Evolutionary conservation across 2,888 invertebrate species (phyloP), one percentile per base, ranked within the genome.

Genomic region (Folsomia manolachei): DNA sequence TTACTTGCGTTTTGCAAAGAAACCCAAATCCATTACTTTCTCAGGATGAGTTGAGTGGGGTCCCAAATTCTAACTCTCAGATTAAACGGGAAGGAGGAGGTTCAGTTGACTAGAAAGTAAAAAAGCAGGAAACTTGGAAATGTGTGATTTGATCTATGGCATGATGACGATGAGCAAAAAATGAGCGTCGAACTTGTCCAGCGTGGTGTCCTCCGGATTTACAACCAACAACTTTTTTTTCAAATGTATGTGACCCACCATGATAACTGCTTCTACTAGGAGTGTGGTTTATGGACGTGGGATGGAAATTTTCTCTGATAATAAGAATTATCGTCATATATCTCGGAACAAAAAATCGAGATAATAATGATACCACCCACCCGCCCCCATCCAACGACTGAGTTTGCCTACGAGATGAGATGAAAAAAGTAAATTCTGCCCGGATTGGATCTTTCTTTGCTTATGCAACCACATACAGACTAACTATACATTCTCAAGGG

Each of bases 81-180:
- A n/a, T 56, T 56, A 56, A 56, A 56, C 19, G 19, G 21, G 21
- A 21, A n/a, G 56, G 56, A 56, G 56, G 21, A 21, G 21, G 18
- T 56, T 56, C 21, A 21, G 56, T 56, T 56, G 39, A 39, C 21
- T 56, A 19, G 56, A 56, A 21, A 56, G 56, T n/a, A n/a, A n/a
- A n/a, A n/a, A n/a, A 18, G n/a, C 56, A 56, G 11, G 56, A 56
- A 56, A 56, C 11, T 56, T 56, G 56, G 21, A 56, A 56, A n/a
- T 56, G 19, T 56, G 56, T 56, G 56, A 56, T 56, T 56, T 56
- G 56, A 56, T 56, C 56, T 56, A 56, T 56, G 19, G 56, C 19
- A 56, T 56, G 56, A 56, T 56, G 56, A 56, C 56, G 56, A 56
- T 56, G 56, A 56, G 56, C 56, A 56, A 56, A 56, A 56, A 56